These are phyloP conservation scores for Balaenoptera acutorostrata DNA, from an alignment of 2,113 vertebrate species.

Conservation along the genomic window DNA sequence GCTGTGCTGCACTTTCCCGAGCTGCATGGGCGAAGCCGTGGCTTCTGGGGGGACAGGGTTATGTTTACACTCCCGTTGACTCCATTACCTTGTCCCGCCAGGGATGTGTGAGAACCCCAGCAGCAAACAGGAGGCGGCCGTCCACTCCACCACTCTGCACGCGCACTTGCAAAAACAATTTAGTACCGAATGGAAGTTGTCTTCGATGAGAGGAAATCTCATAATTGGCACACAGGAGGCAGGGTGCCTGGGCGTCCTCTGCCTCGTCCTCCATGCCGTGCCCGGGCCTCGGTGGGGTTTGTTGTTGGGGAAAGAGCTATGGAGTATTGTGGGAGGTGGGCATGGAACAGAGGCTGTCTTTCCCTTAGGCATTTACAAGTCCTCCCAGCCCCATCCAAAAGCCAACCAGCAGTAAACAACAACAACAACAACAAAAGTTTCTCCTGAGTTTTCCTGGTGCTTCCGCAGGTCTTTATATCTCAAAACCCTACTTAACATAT, in stretches of 20 bases:
- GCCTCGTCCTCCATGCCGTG: too few relatives aligned
- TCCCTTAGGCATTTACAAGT: background rate
- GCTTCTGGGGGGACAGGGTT: background rate
- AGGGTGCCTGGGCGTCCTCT: fast-evolving
- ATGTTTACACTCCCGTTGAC: background rate
- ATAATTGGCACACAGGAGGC: background rate
- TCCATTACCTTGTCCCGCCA: too few relatives aligned
- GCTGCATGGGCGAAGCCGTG: background rate
- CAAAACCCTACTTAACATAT: background rate
- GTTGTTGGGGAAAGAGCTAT: background rate
- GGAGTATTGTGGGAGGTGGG: background rate
- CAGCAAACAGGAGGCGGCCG: background rate
- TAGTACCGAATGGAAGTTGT: background rate
- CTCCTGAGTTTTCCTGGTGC: background rate
- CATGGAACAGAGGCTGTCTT: background rate
- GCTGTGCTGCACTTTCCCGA: background rate
- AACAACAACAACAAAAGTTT: background rate
- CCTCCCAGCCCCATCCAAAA: background rate
- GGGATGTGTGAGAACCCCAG: background rate
- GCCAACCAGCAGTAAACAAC: background rate
- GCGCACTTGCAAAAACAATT: background rate
- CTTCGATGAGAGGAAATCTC: background rate
- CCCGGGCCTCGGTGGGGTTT: fast-evolving
- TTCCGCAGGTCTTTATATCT: background rate
- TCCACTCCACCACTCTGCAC: fast-evolving